A percentile compares a stretch with the other conserved stretches of the same genome.
These are phyloP conservation scores for Antechinus stuartii DNA, from an alignment of 2,113 vertebrate genomes.

Conservation along the genomic window DNA sequence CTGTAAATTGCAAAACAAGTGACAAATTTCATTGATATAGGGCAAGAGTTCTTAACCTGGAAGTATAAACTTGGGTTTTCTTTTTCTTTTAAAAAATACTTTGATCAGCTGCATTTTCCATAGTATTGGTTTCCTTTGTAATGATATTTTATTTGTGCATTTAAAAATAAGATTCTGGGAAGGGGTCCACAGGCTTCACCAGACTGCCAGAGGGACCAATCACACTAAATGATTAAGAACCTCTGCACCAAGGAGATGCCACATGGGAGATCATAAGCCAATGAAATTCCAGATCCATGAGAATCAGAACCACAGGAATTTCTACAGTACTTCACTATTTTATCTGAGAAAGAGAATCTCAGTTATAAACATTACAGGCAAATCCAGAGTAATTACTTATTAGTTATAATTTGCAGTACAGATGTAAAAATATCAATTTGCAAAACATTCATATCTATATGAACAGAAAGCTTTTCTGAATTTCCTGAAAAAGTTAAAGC, in stretches of 20 bases:
- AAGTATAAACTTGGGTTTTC: neutral
- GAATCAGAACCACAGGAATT: neutral
- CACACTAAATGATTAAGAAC: neutral
- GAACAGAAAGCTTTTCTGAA: neutral
- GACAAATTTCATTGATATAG: neutral
- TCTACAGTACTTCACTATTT: neutral
- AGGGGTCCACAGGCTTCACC: neutral
- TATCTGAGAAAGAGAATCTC: neutral
- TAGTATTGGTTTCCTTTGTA: neutral
- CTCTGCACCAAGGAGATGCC: neutral
- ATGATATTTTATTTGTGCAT: neutral
- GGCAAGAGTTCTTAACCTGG: neutral
- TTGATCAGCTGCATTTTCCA: neutral
- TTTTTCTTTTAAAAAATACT: neutral
- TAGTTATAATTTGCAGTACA: neutral
- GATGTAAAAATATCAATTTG: neutral
- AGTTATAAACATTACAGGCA: neutral
- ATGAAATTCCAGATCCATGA: neutral
- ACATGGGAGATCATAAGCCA: neutral
- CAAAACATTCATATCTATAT: neutral
- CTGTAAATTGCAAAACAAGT: neutral
- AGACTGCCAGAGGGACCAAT: neutral
- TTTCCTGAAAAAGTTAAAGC: neutral
- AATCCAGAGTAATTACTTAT: neutral
- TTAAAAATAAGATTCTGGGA: neutral